Conservation (phyloP, 2,888 invertebrate genomes). For the Leucoma salicis region DNA sequence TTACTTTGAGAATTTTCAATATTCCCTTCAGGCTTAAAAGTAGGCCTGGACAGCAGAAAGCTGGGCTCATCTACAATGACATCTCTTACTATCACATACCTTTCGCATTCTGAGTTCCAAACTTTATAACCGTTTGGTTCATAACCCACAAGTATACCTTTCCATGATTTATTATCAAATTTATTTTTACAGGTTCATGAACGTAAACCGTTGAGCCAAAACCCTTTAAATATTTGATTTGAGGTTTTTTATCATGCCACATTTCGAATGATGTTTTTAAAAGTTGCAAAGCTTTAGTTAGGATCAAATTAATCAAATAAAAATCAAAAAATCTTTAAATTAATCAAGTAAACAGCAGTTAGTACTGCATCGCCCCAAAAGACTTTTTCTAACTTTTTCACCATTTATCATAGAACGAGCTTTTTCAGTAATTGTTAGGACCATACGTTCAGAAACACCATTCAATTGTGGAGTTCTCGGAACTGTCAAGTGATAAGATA, state of each 20-base stretch:
- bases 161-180: neutral
- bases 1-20: too few relatives aligned
- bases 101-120: neutral
- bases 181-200: neutral
- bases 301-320: slow-evolving; percentile 16
- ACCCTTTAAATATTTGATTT: slow-evolving; percentile 8
- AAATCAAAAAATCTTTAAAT: too few relatives aligned
- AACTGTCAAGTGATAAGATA: slow-evolving; percentile 37
- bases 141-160: neutral
- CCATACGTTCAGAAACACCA: slow-evolving; percentile 50
- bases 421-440: slow-evolving; percentile 47
- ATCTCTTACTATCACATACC: neutral
- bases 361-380: slow-evolving; percentile 46
- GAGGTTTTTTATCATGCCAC: too few relatives aligned
- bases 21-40: too few relatives aligned
- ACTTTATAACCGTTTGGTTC: slow-evolving; percentile 1
- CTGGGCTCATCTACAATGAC: neutral
- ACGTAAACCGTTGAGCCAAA: slow-evolving; percentile 40
- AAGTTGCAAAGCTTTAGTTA: neutral
- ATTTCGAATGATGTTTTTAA: too few relatives aligned
- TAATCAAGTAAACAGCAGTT: slow-evolving; percentile 36
- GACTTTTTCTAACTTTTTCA: slow-evolving; percentile 36
- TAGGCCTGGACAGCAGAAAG: neutral
- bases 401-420: slow-evolving; percentile 43
- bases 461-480: slow-evolving; percentile 53